Percentiles rank a stretch among this genome's conserved stretches.
These are phyloP conservation scores for Rhabdomys dilectus DNA, from an alignment of 2,113 vertebrate genomes.

Conservation along the genomic window DNA sequence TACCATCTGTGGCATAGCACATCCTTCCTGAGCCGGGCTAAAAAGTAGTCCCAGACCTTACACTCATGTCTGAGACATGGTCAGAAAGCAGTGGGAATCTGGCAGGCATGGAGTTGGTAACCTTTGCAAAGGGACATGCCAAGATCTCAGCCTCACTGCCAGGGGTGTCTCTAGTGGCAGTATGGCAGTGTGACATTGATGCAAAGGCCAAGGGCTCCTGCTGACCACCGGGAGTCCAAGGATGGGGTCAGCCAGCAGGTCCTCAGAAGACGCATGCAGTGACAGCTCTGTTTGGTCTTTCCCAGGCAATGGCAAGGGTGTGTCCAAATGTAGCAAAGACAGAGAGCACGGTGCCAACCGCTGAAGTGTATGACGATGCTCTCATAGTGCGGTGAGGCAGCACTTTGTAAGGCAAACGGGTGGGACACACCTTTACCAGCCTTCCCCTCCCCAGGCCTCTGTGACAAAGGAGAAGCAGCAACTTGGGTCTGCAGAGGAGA, in stretches of 20 bases:
- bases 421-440: background rate
- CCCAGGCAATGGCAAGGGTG: background rate
- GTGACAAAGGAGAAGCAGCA: background rate
- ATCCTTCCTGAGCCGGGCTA: background rate
- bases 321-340: background rate
- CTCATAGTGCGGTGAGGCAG: accelerated
- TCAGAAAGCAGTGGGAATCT: slow-evolving; percentile 60
- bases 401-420: accelerated
- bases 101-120: slow-evolving; percentile 57
- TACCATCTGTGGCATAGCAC: background rate
- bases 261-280: background rate
- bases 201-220: background rate
- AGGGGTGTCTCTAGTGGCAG: background rate
- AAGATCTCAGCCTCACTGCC: slow-evolving; percentile 50
- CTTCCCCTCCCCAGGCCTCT: too few relatives aligned
- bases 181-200: background rate
- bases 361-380: background rate
- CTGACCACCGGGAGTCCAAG: background rate
- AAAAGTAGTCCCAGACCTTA: background rate
- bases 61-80: background rate
- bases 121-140: slow-evolving; percentile 34
- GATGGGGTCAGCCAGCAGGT: slow-evolving; percentile 11
- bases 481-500: background rate
- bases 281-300: background rate
- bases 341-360: background rate